A percentile compares a stretch with the other conserved stretches of the same genome.
Evolutionary conservation across 1,140 invertebrate genomes (phyloP).

Genomic region (Eumaeus atala): DNA sequence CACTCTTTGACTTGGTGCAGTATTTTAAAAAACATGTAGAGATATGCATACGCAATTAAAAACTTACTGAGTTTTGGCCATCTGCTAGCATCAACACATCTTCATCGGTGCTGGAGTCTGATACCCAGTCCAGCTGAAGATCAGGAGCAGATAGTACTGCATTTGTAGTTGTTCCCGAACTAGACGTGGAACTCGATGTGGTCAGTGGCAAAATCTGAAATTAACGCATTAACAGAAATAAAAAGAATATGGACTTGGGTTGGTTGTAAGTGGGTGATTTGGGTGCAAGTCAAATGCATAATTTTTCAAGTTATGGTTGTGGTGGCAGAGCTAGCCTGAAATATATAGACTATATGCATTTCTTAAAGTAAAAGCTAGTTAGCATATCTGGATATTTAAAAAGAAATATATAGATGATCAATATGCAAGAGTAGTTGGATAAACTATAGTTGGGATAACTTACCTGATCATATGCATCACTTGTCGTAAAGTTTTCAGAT

Average conservation of each 20-base stretch:
- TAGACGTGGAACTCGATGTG: neutral
- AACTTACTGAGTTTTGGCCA: slow-evolving; percentile 41
- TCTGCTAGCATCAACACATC: slow-evolving; percentile 73
- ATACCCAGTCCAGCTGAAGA: slow-evolving; percentile 85
- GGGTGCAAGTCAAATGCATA: no score
- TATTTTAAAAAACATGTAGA: no score
- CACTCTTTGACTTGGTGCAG: no score
- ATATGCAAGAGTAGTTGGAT: no score
- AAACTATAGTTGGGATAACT: no score
- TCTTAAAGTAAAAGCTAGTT: no score
- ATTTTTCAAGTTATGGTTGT: no score
- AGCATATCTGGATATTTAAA: no score
- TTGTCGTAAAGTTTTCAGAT: slow-evolving; percentile 20
- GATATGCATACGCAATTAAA: neutral
- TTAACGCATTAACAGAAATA: no score
- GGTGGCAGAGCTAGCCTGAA: neutral
- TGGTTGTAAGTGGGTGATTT: neutral
- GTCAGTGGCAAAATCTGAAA: slow-evolving; percentile 17
- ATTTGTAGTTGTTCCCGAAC: slow-evolving; percentile 17
- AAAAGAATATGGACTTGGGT: no score
- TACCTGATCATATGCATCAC: neutral
- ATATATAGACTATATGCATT: neutral
- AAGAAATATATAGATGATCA: no score
- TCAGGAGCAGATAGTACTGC: slow-evolving; percentile 81
- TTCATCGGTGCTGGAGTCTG: slow-evolving; percentile 79